These are phyloP conservation scores for Papilio xuthus DNA, from an alignment of 1,140 invertebrate species.

Conservation along the genomic window DNA sequence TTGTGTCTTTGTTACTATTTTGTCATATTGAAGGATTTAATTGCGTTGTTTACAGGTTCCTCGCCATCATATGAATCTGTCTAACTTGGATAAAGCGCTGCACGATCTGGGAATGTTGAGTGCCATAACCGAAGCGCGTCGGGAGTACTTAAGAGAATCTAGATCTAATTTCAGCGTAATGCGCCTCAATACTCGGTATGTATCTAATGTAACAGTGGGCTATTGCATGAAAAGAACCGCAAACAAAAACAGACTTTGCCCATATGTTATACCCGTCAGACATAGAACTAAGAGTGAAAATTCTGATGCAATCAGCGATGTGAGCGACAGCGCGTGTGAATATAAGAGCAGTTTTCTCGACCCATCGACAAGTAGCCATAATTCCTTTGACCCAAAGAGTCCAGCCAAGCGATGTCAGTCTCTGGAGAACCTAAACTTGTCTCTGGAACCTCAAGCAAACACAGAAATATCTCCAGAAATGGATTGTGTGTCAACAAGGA, in stretches of 20 bases:
- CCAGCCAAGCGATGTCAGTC: slow-evolving; percentile 75
- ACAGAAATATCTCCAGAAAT: slow-evolving; percentile 70
- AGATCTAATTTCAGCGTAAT: slow-evolving; percentile 78
- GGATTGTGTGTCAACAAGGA: slow-evolving; percentile 75
- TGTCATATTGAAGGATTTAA: slow-evolving; percentile 42
- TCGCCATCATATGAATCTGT: slow-evolving; percentile 74
- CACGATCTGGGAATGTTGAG: slow-evolving; percentile 83
- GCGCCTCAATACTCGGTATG: slow-evolving; percentile 81
- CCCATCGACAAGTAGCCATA: slow-evolving; percentile 68
- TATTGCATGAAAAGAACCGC: slow-evolving; percentile 80
- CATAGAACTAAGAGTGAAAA: slow-evolving; percentile 84
- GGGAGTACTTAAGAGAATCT: slow-evolving; percentile 81
- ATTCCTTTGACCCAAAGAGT: slow-evolving; percentile 53
- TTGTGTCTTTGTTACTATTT: slow-evolving; percentile 11
- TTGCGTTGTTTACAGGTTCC: slow-evolving; percentile 71
- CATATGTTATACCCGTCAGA: slow-evolving; percentile 78
- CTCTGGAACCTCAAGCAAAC: slow-evolving; percentile 56
- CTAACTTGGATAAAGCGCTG: slow-evolving; percentile 82
- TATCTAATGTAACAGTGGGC: slow-evolving; percentile 83
- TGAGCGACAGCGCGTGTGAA: slow-evolving; percentile 62
- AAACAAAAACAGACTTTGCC: slow-evolving; percentile 77
- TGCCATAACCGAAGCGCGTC: slow-evolving; percentile 80
- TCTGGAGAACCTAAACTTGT: slow-evolving; percentile 72
- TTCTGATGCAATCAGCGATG: slow-evolving; percentile 78
- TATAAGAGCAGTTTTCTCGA: slow-evolving; percentile 69